A percentile compares a stretch with the other conserved stretches of the same genome.
phyloP scores from a whole-genome alignment of 92 coral and sea anemone genomes.

The Bergia sp. region DNA sequence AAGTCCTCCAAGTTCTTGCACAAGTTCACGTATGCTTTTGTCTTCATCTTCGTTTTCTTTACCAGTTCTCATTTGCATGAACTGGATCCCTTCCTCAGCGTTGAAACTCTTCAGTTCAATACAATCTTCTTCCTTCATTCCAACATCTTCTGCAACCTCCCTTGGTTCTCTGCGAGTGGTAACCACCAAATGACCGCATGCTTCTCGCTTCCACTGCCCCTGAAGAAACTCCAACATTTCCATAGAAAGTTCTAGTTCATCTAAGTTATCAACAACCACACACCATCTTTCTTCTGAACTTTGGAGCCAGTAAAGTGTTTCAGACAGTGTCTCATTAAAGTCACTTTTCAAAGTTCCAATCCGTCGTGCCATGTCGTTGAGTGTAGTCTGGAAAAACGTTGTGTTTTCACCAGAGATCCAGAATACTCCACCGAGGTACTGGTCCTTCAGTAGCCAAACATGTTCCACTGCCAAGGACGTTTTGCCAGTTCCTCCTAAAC shows the following conservation, averaged over 20 bases:
- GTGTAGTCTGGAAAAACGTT: constrained; percentile 57
- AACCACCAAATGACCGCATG: constrained; percentile 70
- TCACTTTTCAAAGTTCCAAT: constrained; percentile 66
- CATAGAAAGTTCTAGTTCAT: constrained; percentile 64
- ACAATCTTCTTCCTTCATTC: constrained; percentile 56
- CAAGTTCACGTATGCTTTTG: constrained; percentile 34
- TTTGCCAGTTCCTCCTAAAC: constrained; percentile 88
- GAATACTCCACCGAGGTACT: constrained; percentile 77
- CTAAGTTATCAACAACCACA: constrained; percentile 76
- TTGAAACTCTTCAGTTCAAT: constrained; percentile 59
- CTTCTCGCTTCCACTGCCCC: constrained; percentile 75
- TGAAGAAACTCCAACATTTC: constrained; percentile 67
- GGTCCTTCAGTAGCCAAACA: constrained; percentile 59
- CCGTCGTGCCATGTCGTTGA: constrained; percentile 67
- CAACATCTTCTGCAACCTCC: constrained; percentile 51
- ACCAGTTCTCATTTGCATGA: constrained; percentile 53
- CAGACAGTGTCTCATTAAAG: constrained; percentile 60
- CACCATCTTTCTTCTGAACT: constrained; percentile 61
- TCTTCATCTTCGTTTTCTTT: constrained; percentile 31
- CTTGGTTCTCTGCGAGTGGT: constrained; percentile 78
- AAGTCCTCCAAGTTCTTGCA: constrained; percentile 76
- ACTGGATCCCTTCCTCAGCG: constrained; percentile 61
- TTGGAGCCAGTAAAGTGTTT: constrained; percentile 63
- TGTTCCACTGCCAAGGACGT: constrained; percentile 84
- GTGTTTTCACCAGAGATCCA: constrained; percentile 88